Evolutionary conservation across 2,888 invertebrate genomes (phyloP), one percentile per base, ranked within the genome.

Genomic region (Crepidodera aurea): DNA sequence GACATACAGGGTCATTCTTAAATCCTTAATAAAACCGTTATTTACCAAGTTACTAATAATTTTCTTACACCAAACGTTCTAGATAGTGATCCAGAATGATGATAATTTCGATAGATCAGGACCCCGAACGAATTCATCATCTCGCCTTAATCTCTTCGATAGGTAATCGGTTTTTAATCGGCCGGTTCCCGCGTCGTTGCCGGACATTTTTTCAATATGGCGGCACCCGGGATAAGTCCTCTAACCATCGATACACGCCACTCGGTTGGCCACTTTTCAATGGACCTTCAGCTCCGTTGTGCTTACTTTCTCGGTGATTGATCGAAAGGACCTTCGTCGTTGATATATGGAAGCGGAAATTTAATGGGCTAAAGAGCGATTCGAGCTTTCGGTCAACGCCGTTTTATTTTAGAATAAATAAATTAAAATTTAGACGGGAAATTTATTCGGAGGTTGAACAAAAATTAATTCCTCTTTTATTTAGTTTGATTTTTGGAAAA

Each of bases 191-290:
- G 29, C 10, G 19, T 48, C 37, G 19, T 12, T n/a, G 16, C 22
- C 51, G 54, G 39, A 50, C 39, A 53, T 46, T 62, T n/a, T 59
- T 63, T 39, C 46, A 15, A 16, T 37, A 22, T 62, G 13, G 37
- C 46, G 51, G 48, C 22, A 6, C 12, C 32, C 12, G 59, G 27
- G 37, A 50, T 16, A 58, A 29, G 50, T 27, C 51, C 44, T 46
- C 60, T 51, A 6, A 6, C 44, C 64, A 64, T 64, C 64, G 60
- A 64, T 64, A 64, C 74, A 74, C 75, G 75, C 75, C 75, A 75
- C 70, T 73, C 75, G 76, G 72, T 76, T 74, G 77, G 74, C 75
- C 77, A 77, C 76, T 73, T 74, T 73, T 75, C 73, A 77, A 77
- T 73, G 73, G 75, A 70, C 68, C 64, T 67, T 69, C 69, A 67